Evolutionary conservation across 1,140 invertebrate species (phyloP).

Genomic region (Monochamus saltuarius): DNA sequence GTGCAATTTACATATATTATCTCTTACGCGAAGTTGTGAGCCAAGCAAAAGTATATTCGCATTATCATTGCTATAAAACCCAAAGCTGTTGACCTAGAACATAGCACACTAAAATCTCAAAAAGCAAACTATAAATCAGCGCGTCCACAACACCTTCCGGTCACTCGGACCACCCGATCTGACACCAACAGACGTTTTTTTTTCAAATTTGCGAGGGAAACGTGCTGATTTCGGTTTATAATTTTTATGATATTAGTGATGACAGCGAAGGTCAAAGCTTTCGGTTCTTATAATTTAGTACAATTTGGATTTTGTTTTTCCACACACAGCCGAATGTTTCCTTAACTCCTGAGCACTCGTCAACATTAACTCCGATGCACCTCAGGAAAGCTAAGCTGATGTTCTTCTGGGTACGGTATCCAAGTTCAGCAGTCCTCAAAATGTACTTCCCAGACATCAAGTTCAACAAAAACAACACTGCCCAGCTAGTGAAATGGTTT

Average conservation of each 20-base stretch:
- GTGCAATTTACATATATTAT: too few species aligned
- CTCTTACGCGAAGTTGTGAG: too few species aligned
- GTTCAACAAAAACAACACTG: constrained; percentile 99
- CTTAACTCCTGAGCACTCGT: constrained; percentile 84
- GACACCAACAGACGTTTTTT: too few species aligned
- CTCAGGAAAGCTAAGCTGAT: constrained; percentile 99
- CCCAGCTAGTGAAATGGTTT: constrained; percentile 99
- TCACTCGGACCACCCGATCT: too few species aligned
- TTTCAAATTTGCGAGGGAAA: too few species aligned
- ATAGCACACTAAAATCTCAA: too few species aligned
- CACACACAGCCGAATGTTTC: constrained; percentile 54
- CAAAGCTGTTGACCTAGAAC: neutral
- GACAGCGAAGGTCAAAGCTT: too few species aligned
- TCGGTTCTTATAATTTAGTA: too few species aligned
- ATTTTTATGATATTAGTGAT: too few species aligned
- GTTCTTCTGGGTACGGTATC: constrained; percentile 99
- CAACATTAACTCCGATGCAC: constrained; percentile 98
- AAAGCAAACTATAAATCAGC: too few species aligned
- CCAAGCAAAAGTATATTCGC: neutral
- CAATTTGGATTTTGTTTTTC: constrained; percentile 20
- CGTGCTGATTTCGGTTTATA: too few species aligned
- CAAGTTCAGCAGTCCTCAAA: constrained; percentile 96
- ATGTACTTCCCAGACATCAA: constrained; percentile 99
- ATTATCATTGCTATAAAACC: neutral
- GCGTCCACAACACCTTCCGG: too few species aligned